Evolutionary conservation across 1,140 invertebrate species (phyloP).

Genomic region (Laupala kohalensis): DNA sequence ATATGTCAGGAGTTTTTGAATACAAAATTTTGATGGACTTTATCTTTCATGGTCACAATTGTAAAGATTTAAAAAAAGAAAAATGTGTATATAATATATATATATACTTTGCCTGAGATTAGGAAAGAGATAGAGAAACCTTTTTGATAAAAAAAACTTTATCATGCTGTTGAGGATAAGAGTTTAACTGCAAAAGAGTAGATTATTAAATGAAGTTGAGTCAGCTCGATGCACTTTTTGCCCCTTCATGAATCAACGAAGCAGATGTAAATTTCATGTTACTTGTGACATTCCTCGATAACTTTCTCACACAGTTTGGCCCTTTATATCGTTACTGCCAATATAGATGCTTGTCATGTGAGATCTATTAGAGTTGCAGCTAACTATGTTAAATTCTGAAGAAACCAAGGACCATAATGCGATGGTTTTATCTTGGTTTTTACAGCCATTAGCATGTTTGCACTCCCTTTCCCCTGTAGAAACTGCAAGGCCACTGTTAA

Average conservation of each 20-base stretch:
- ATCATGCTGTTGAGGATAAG: constrained; percentile 20
- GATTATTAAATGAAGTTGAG: constrained; percentile 17
- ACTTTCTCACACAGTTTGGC: constrained; percentile 17
- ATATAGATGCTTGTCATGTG: constrained; percentile 16
- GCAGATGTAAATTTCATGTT: constrained; percentile 18
- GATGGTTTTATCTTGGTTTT: constrained; percentile 13
- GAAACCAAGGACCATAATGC: constrained; percentile 11
- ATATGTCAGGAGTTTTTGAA: constrained; percentile 16
- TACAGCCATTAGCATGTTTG: constrained; percentile 15
- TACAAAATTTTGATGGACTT: constrained; percentile 19
- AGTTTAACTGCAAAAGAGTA: constrained; percentile 19
- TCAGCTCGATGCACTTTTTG: constrained; percentile 17
- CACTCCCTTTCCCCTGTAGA: constrained; percentile 9
- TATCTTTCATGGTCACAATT: constrained; percentile 19
- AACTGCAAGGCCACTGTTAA: constrained; percentile 15
- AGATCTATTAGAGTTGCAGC: constrained; percentile 18
- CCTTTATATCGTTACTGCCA: constrained; percentile 17
- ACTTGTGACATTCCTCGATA: constrained; percentile 18
- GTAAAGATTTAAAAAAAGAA: constrained; percentile 18
- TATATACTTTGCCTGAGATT: constrained; percentile 20
- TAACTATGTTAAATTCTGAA: constrained; percentile 15
- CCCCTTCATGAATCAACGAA: constrained; percentile 19
- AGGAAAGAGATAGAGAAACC: constrained; percentile 19
- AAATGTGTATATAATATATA: constrained; percentile 15
- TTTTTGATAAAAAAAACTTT: constrained; percentile 19